phyloP scores from a whole-genome alignment of 2,113 vertebrate genomes.

The Cryptotis parvus region DNA sequence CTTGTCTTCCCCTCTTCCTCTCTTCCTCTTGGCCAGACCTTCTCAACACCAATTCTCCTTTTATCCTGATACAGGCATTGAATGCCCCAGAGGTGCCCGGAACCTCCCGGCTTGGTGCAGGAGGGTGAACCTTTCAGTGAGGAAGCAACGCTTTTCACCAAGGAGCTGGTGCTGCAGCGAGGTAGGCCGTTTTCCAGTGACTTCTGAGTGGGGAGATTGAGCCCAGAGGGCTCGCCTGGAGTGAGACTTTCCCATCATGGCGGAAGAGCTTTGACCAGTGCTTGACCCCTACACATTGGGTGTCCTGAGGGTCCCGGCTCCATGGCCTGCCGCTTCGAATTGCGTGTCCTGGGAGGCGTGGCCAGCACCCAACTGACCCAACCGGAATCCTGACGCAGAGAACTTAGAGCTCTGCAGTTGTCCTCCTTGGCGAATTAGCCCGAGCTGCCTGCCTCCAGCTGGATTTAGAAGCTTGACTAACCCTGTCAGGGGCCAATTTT shows the following conservation, averaged over 20 bases:
- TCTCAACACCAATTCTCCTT: slow-evolving; percentile 49
- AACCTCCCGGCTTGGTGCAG: slow-evolving; percentile 91
- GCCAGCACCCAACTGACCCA: background rate
- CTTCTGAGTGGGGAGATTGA: background rate
- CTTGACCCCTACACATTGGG: background rate
- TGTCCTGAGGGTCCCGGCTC: slow-evolving; percentile 14
- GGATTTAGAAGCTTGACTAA: slow-evolving; percentile 84
- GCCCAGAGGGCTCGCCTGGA: background rate
- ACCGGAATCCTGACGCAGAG: slow-evolving; percentile 22
- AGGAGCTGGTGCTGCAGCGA: slow-evolving; percentile 98
- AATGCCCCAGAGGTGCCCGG: slow-evolving; percentile 95
- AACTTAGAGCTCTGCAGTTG: slow-evolving; percentile 25
- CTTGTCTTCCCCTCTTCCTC: background rate
- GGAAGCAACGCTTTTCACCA: slow-evolving; percentile 96
- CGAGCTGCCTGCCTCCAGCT: slow-evolving; percentile 75
- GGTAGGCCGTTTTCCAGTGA: slow-evolving; percentile 87
- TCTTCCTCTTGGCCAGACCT: background rate
- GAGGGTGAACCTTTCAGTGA: slow-evolving; percentile 97
- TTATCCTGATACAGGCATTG: slow-evolving; percentile 91
- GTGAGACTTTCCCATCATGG: no score
- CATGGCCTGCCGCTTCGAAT: background rate
- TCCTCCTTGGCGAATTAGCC: slow-evolving; percentile 72
- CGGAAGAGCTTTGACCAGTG: no score
- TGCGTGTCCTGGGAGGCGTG: background rate
- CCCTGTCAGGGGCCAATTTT: slow-evolving; percentile 85